Percentiles rank a stretch among this genome's conserved stretches.
Evolutionary conservation across 2,888 invertebrate genomes (phyloP).

Genomic region (Scaptomyza tumidula): DNA sequence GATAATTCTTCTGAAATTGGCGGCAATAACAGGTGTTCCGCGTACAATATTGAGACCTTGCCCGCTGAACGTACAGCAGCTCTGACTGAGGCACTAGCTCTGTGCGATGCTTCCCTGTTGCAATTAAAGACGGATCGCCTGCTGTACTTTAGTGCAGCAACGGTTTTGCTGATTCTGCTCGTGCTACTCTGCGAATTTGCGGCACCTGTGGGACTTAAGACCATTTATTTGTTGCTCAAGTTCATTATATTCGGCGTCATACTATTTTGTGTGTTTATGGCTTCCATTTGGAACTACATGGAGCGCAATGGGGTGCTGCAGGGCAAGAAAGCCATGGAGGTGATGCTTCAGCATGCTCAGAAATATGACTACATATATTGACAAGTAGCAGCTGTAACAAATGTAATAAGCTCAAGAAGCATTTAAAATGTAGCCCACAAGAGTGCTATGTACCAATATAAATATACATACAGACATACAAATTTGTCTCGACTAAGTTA

Average conservation of each 20-base stretch:
- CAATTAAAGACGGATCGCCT: conserved; percentile 82
- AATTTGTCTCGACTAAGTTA: conserved; percentile 20
- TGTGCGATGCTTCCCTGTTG: conserved; percentile 82
- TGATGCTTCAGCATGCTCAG: conserved; percentile 82
- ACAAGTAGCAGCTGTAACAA: conserved; percentile 9
- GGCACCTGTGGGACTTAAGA: conserved; percentile 82
- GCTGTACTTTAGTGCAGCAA: conserved; percentile 80
- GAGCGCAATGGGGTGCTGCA: conserved; percentile 92
- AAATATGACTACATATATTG: conserved; percentile 73
- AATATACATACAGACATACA: conserved; percentile 12
- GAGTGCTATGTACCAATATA: conserved; percentile 22
- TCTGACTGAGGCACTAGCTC: conserved; percentile 79
- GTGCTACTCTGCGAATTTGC: conserved; percentile 79
- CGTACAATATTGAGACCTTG: conserved; percentile 6
- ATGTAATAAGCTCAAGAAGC: conserved; percentile 73
- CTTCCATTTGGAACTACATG: conserved; percentile 92
- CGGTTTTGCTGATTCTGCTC: conserved; percentile 77
- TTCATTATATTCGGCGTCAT: conserved; percentile 88
- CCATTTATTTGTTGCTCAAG: conserved; percentile 86
- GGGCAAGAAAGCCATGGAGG: conserved; percentile 89
- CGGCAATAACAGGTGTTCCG: conserved; percentile 15
- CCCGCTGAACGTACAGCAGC: conserved; percentile 70
- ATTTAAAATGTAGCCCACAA: conserved; percentile 57
- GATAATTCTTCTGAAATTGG: background rate
- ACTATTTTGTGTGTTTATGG: conserved; percentile 91